Conservation (phyloP, 2,797 vertebrate genomes). For the Champsocephalus gunnari region DNA sequence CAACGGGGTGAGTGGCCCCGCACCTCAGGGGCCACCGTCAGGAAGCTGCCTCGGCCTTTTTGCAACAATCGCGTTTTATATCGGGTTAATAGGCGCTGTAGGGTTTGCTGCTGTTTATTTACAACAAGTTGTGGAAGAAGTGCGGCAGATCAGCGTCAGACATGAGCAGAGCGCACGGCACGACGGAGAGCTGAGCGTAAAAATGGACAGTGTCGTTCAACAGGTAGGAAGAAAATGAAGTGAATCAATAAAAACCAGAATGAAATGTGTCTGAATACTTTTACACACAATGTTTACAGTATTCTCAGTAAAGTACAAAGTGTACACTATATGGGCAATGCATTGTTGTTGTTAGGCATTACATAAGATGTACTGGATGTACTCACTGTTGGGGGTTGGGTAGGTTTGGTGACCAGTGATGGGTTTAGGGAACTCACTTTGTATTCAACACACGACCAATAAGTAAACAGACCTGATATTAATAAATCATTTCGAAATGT, state of each 20-base stretch:
- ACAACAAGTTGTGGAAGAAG: slow-evolving; percentile 79
- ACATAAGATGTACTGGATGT: slow-evolving; percentile 47
- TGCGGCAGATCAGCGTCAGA: slow-evolving; percentile 56
- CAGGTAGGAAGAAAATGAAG: slow-evolving; percentile 73
- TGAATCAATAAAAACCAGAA: background rate
- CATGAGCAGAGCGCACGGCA: slow-evolving; percentile 67
- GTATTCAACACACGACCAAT: background rate
- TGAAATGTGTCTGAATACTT: background rate
- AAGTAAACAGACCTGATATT: background rate
- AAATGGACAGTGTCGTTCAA: slow-evolving; percentile 76
- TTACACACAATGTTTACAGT: background rate
- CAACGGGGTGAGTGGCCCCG: slow-evolving; percentile 61
- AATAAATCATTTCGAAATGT: background rate
- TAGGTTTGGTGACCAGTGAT: slow-evolving; percentile 1
- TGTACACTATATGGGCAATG: background rate
- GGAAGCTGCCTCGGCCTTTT: slow-evolving; percentile 64
- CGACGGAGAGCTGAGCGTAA: slow-evolving; percentile 58
- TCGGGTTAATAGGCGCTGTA: slow-evolving; percentile 71
- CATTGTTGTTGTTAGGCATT: slow-evolving; percentile 14
- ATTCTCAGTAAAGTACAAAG: background rate
- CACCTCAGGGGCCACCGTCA: slow-evolving; percentile 54
- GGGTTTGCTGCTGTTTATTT: slow-evolving; percentile 79
- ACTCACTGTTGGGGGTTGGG: slow-evolving; percentile 35
- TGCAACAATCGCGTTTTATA: slow-evolving; percentile 67
- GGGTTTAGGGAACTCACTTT: background rate